Evolutionary conservation across 2,797 vertebrate genomes (phyloP).

Genomic region (Lutjanus campechanus): DNA sequence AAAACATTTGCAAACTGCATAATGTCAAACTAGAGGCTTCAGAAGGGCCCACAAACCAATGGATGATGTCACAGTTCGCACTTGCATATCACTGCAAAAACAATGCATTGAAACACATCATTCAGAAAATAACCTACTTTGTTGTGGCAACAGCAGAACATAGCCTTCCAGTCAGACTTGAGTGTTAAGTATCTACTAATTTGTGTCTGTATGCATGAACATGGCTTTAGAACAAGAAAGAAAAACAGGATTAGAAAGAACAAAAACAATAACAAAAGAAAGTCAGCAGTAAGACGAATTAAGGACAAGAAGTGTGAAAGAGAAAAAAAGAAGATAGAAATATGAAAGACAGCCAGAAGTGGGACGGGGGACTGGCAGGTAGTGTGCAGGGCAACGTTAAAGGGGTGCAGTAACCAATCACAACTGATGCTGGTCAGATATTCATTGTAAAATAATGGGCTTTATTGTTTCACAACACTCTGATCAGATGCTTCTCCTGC

Average conservation of each 20-base stretch:
- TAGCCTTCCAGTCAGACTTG: neutral
- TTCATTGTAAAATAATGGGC: neutral
- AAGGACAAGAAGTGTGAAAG: neutral
- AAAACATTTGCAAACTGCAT: too few species aligned
- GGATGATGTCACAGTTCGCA: too few species aligned
- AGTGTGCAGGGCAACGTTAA: too few species aligned
- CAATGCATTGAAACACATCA: too few species aligned
- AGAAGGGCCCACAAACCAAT: too few species aligned
- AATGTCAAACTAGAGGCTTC: too few species aligned
- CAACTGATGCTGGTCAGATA: neutral
- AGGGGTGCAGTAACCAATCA: neutral
- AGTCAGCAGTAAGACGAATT: too few species aligned
- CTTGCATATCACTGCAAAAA: neutral
- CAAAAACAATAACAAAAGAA: neutral
- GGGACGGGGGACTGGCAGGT: too few species aligned
- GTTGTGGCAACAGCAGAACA: neutral
- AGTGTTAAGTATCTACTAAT: neutral
- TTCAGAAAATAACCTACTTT: neutral
- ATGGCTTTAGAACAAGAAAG: neutral
- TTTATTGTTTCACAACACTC: neutral
- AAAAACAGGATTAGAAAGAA: too few species aligned
- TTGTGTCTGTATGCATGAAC: neutral
- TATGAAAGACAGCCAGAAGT: neutral
- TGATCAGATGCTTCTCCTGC: neutral
- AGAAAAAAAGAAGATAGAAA: neutral